phyloP scores from a whole-genome alignment of 1,140 invertebrate species.

The Asbolus verrucosus region DNA sequence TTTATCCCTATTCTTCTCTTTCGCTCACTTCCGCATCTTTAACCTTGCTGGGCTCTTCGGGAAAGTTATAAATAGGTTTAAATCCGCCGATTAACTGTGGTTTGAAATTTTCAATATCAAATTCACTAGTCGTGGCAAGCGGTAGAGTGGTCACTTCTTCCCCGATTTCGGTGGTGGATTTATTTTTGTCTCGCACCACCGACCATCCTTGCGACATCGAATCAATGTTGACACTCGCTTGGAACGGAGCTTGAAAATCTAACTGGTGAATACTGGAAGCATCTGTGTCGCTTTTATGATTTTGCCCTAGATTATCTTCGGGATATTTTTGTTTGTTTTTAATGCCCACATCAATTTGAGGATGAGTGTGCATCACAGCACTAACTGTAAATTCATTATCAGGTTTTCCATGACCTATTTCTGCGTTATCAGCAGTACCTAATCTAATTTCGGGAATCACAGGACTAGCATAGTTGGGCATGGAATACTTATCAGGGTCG shows the following conservation, averaged over 20 bases:
- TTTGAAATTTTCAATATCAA: constrained; percentile 77
- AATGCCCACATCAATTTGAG: constrained; percentile 50
- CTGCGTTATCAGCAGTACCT: constrained; percentile 49
- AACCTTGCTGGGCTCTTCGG: constrained; percentile 53
- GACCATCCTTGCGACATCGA: constrained; percentile 73
- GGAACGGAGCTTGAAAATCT: constrained; percentile 78
- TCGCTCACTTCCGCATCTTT: constrained; percentile 51
- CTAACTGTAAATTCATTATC: constrained; percentile 63
- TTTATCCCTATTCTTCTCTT: constrained; percentile 50
- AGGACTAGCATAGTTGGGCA: constrained; percentile 64
- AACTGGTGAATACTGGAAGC: constrained; percentile 29
- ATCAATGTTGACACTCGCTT: constrained; percentile 73
- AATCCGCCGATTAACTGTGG: constrained; percentile 78
- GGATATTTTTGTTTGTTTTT: constrained; percentile 47
- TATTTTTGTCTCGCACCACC: constrained; percentile 67
- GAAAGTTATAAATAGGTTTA: constrained; percentile 71
- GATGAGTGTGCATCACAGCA: constrained; percentile 63
- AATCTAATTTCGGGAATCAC: constrained; percentile 66
- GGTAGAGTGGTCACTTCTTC: constrained; percentile 62
- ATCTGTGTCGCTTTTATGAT: constrained; percentile 51
- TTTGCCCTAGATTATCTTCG: constrained; percentile 14
- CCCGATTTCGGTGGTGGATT: constrained; percentile 57
- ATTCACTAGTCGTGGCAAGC: constrained; percentile 63
- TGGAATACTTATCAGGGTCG: constrained; percentile 60
- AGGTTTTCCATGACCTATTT: constrained; percentile 19